Base-by-base conservation (phyloP, 23 tunicate species). In the Oikopleura albicans region DNA sequence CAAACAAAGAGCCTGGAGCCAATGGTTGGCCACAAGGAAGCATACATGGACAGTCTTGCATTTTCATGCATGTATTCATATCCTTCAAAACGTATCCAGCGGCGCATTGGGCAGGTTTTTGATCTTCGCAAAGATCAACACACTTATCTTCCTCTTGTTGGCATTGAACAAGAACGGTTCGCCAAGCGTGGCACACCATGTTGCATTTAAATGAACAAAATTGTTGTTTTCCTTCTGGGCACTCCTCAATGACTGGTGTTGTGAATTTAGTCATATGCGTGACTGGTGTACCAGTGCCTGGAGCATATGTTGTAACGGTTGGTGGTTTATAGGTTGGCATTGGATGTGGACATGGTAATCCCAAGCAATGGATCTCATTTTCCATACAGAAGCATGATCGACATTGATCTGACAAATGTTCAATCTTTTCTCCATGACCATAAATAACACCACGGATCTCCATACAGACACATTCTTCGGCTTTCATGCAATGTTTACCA, bases 301-400 rank as follows among this genome's bases (percentile, higher is more conserved):
- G 79, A 29, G 31, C 27, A n/a, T 22, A 22, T 2, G 79, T 71
- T 71, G 79, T 16, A 2, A 71, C 79, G 4, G 79, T 71, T 71
- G 79, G 79, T 71, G 79, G 31, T 2, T 2, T 71, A 16, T 29
- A 71, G 8, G 59, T 8, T n/a, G n/a, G n/a, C 22, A 49, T 49
- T 8, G 12, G 63, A 29, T 4, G 28, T 16, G 34, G 34, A 87
- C 98, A 94, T 34, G 98, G 84, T 28, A 94, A 85, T 34, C 98
- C 98, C 41, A 94, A 86, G 66, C 98, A 94, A 39, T 89, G 91
- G 8, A 90, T 83, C 0, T 92, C 95, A 40, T 88, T 89, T 41
- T 94, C 89, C 94, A 94, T 94, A 87, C 98, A 94, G 83, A 90
- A 94, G 85, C 98, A 94, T 87, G 95, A 90, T 89, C 95, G 83